Conservation (phyloP, 2,113 vertebrate species). For the Cynoglossus semilaevis region DNA sequence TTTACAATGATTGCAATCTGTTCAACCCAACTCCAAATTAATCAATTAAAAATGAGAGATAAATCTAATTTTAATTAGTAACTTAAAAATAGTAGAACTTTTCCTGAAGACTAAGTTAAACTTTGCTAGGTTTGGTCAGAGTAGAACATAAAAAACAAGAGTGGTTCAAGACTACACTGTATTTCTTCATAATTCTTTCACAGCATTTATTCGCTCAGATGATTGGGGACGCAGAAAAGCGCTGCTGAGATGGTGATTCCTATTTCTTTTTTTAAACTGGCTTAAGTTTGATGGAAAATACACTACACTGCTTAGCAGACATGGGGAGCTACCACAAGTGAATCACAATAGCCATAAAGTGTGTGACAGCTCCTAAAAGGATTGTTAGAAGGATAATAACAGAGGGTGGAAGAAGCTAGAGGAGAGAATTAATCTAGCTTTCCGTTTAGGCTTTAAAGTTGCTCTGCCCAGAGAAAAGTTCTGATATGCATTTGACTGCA, state of each 20-base stretch:
- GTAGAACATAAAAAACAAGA: too few species aligned
- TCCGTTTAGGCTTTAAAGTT: conserved; percentile 68
- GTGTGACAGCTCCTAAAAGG: conserved; percentile 76
- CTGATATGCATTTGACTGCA: conserved; percentile 50
- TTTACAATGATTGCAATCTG: too few species aligned
- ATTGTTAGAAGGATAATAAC: conserved; percentile 76
- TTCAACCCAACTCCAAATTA: too few species aligned
- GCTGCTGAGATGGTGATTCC: conserved; percentile 21
- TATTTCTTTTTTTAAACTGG: conserved; percentile 44
- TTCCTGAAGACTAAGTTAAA: too few species aligned
- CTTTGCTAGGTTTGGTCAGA: too few species aligned
- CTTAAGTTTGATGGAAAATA: conserved; percentile 60
- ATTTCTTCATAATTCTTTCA: conserved; percentile 15
- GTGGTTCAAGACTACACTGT: conserved; percentile 26
- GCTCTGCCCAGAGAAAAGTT: conserved; percentile 60
- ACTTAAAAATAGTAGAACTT: too few species aligned
- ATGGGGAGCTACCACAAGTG: conserved; percentile 45
- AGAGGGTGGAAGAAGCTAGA: conserved; percentile 54
- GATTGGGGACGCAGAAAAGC: conserved; percentile 20
- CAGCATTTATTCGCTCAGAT: conserved; percentile 19
- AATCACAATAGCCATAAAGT: conserved; percentile 68
- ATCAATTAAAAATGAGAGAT: too few species aligned
- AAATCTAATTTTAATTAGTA: too few species aligned
- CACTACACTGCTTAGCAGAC: conserved; percentile 34
- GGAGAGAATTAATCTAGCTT: conserved; percentile 71